Base-by-base conservation (phyloP, 2,888 invertebrate species). In the Andrena marginata region DNA sequence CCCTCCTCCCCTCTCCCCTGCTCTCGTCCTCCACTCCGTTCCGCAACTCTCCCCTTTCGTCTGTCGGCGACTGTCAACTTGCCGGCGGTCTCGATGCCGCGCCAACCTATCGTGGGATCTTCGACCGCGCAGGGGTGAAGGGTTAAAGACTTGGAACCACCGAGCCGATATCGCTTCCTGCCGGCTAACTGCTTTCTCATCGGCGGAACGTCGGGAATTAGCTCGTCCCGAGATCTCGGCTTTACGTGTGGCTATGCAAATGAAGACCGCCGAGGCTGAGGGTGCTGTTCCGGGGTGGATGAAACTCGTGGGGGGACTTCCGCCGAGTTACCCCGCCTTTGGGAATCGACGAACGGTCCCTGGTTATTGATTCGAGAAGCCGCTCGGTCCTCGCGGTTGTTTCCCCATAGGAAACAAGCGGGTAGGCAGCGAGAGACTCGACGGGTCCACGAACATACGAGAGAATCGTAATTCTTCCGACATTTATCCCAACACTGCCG, bases 51-150 rank as follows among this genome's bases (percentile, higher is more conserved):
- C 74, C 67, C 62, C 51, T 74, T 48, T 77, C 70, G 76, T 70
- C 31, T 23, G 65, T 68, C 73, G 67, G 64, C 72, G 75, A 78
- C 69, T 75, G 85, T 85, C 85, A 84, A 76, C 77, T 76, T 62
- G 84, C 31, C 63, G 48, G 56, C 56, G 69, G 20, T 60, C 62
- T 31, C 72, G 64, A 79, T 72, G 69, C 69, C 31, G n/a, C 59
- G 31, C 51, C 71, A 26, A 35, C 64, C 75, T 69, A 82, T 77
- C 82, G 76, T 16, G 23, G 56, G 49, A 75, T 59, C 59, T 56
- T 76, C 71, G 69, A 56, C 16, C 64, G 26, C 23, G 31, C 13
- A 33, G n/a, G 54, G 29, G n/a, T 2, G 49, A 82, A 76, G 64
- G 62, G 78, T 82, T 75, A 68, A 78, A 77, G 83, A 69, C 70